Base-by-base conservation (phyloP, 2,113 vertebrate genomes). In the Silurus asotus region DNA sequence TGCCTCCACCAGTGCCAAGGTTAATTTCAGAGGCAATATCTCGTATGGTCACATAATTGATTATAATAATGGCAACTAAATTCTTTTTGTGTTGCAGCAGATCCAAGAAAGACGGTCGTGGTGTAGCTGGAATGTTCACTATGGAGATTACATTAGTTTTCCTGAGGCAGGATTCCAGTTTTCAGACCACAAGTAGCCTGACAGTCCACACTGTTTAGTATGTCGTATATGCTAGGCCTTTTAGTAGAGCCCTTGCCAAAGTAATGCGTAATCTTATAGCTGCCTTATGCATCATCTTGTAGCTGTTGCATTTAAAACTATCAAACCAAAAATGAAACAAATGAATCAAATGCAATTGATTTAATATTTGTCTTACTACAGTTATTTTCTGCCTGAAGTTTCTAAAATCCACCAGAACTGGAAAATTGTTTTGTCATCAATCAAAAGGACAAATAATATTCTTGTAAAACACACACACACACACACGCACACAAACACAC, bases 61-160 rank as follows among this genome's bases (percentile, higher is more conserved):
- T 82, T 85, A 64, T 84, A 79, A 70, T 79, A 83, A 82, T 45
- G 15, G 58, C 45, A 65, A 85, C n/a, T 80, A 79, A 58, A 87
- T 78, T 4, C 58, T 51, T 85, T 82, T 84, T 48, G 51, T 13
- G 58, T 59, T 77, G n/a, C 62, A 79, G 58, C 65, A 69, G 51
- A 72, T 85, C 62, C 87, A 82, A 55, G 23, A 17, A 65, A 83
- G 62, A 53, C 48, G 87, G 81, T 86, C 48, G 65, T 80, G 79
- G 84, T 87, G 79, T 69, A 79, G 58, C 80, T 83, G 79, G 79
- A 87, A 89, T 87, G 86, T 87, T 70, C n/a, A 77, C 75, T 56
- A 76, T 72, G 83, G 37, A 78, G 28, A 69, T 82, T 78, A 76
- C 78, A 56, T 89, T 51, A 87, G 82, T 89, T 89, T 76, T 85